Base-by-base conservation (phyloP, 2,113 vertebrate genomes). In the Ranitomeya variabilis region DNA sequence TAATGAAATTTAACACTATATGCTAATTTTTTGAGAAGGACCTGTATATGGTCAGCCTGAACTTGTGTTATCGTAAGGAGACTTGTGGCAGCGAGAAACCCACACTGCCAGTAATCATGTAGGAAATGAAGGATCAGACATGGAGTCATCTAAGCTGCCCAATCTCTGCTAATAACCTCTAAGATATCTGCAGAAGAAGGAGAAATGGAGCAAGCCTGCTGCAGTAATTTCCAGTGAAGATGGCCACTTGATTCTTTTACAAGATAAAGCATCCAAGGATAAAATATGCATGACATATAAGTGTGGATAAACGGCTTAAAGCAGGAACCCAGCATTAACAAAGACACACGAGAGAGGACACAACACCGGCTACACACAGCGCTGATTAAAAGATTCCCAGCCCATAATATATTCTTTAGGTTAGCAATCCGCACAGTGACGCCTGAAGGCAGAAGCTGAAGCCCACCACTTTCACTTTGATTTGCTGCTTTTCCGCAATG, bases 401-500 rank as follows among this genome's bases (percentile, higher is more conserved):
- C 55, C 76, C 52, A 85, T 74, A 74, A 85, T 74, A 55, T 84
- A 74, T 85, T 85, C 67, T 74, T 85, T 85, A 85, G 69, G 83
- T 37, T 37, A 85, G 83, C 83, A 74, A 74, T 85, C 23, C 26
- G 19, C 82, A 54, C 26, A 85, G 83, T 59, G 12, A 85, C 31
- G 83, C 83, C 83, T 57, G 15, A 57, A 67, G 83, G 51, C n/a
- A 84, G 31, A 71, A 85, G 57, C 83, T 57, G 60, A 85, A 59
- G n/a, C 83, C 54, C 15, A 37, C 15, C 26, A 85, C 54, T 85
- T 85, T 85, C 51, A 60, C 83, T 85, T 73, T 85, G 83, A 85
- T 85, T 85, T 74, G 66, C 54, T 74, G 83, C 69, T 69, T 74
- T 74, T 85, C 69, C 51, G 26, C 69, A 85, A 59, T 85, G 83